Conservation (phyloP, 2,113 vertebrate genomes). For the Megaceryle maxima region DNA sequence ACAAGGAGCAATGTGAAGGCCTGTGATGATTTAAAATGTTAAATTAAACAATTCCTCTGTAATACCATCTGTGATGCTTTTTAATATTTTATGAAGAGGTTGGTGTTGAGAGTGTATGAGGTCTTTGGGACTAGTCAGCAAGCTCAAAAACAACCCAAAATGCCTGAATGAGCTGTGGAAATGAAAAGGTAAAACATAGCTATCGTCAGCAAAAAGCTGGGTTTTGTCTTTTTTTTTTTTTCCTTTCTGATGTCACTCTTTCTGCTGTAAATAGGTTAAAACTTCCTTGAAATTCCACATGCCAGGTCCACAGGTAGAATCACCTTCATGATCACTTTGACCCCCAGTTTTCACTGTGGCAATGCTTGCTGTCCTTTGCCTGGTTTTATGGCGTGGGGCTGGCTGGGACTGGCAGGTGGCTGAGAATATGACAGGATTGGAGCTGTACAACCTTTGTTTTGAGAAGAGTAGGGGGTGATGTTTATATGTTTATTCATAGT, state of each 20-base stretch:
- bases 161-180: background rate
- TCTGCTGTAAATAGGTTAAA: background rate
- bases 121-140: background rate
- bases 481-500: background rate
- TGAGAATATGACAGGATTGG: background rate
- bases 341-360: fast-evolving
- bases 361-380: background rate
- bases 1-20: background rate
- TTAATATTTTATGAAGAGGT: background rate
- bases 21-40: background rate
- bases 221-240: background rate
- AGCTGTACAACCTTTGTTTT: background rate
- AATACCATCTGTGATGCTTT: background rate
- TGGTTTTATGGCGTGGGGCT: background rate
- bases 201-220: background rate
- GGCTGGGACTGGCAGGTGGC: background rate
- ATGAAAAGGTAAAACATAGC: background rate
- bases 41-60: background rate
- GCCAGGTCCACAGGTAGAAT: background rate
- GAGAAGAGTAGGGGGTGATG: background rate
- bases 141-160: background rate
- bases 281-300: background rate
- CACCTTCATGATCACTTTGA: background rate
- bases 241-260: background rate
- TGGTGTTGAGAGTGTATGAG: background rate